Base-by-base conservation (phyloP, 2,888 invertebrate species). In the Griposia aprilina region DNA sequence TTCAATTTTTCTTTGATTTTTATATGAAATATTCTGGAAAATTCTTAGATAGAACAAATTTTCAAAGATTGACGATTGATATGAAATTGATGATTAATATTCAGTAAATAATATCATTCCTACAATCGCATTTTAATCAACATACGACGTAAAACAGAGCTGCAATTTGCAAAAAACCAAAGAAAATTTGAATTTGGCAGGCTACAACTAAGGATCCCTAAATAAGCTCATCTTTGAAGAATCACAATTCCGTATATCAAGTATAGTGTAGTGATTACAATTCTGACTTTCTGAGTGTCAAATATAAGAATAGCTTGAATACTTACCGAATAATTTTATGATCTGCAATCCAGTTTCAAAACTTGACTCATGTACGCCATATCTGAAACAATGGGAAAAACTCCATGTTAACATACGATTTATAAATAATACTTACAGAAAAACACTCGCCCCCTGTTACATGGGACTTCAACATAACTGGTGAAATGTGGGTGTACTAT, bases 261-360 rank as follows among this genome's bases (percentile, higher is more conserved):
- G 50, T 10, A 3, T 11, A 55, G 55, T 8, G 7, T 20, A 20
- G 55, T 23, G 10, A 23, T 11, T 5, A n/a, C 13, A 17, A 8
- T 60, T 30, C 17, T 30, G 8, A 8, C 0, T 8, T 8, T 17
- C 4, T 57, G 4, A 57, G 0, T 67, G 2, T 67, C 8, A 26
- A 26, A 48, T 17, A 45, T 13, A 20, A 45, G 5, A 45, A 45
- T 1, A 45, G 4, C 2, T 62, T 15, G 10, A 26, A 15, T 50
- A 73, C 87, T 78, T 72, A 87, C 87, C 83, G 78, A 78, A 87
- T 78, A 55, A 69, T 74, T 78, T 79, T 88, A 87, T 41, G 70
- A 78, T 78, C 65, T 59, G 72, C 59, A 70, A 78, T 74, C 36
- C 67, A 74, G 66, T 75, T 66, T 76, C 50, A 60, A 65, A 66